These are phyloP conservation scores for Ophiothrix spiculata DNA, from an alignment of 35 echinoderm and acorn worm species.

Conservation along the genomic window DNA sequence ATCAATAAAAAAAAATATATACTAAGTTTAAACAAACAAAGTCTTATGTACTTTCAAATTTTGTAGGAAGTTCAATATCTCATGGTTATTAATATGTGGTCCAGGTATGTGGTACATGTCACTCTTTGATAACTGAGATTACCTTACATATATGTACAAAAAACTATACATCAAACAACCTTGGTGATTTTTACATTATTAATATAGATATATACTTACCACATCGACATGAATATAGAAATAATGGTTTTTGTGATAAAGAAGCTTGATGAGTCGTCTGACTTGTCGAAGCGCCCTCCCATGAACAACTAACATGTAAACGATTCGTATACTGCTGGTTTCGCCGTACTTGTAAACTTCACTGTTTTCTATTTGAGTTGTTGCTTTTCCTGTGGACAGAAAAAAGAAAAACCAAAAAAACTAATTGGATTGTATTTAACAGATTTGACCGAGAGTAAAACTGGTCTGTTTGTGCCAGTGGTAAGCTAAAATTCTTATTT, in stretches of 20 bases:
- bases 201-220: conserved; percentile 33
- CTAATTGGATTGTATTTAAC: too few species aligned
- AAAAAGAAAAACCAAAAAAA: too few species aligned
- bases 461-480: too few species aligned
- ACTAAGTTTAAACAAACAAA: too few species aligned
- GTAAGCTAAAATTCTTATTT: too few species aligned
- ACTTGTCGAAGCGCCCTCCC: conserved; percentile 95
- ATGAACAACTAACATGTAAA: conserved; percentile 84
- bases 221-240: conserved; percentile 99
- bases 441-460: too few species aligned
- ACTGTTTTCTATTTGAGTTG: conserved; percentile 7
- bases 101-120: too few species aligned
- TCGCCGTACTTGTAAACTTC: neutral
- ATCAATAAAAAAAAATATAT: too few species aligned
- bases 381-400: neutral
- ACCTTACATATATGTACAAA: neutral
- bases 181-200: neutral
- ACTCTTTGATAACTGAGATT: too few species aligned
- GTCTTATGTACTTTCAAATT: too few species aligned
- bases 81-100: too few species aligned
- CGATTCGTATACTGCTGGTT: conserved; percentile 51
- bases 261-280: conserved; percentile 70
- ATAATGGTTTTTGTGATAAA: conserved; percentile 85
- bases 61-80: too few species aligned
- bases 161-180: neutral